These are phyloP conservation scores for Drosophila hydei DNA, from an alignment of 1,140 invertebrate genomes.

Conservation along the genomic window DNA sequence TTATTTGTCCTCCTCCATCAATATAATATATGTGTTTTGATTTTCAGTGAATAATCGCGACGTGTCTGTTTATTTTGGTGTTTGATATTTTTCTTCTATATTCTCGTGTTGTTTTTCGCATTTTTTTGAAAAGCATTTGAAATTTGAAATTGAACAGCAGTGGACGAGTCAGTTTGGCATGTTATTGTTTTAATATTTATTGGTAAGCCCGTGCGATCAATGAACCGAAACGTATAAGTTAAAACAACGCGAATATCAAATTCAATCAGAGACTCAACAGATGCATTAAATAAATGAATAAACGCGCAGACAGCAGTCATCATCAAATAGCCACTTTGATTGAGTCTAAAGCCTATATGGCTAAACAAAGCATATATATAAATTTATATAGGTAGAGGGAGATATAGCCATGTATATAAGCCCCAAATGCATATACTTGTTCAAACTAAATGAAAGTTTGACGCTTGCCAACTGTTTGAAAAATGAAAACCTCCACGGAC, in stretches of 20 bases:
- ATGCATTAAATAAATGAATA: conserved; percentile 40
- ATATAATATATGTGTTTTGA: conserved; percentile 19
- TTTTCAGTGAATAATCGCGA: conserved; percentile 15
- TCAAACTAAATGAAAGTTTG: conserved; percentile 15
- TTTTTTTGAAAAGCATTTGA: conserved; percentile 4
- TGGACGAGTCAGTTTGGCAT: conserved; percentile 5
- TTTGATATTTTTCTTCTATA: background rate
- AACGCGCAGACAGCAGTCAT: conserved; percentile 13
- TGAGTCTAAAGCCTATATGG: too few relatives aligned
- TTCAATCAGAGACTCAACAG: conserved; percentile 26
- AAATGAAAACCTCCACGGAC: background rate
- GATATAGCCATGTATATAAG: background rate
- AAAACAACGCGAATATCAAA: conserved; percentile 27
- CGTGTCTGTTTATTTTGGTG: background rate
- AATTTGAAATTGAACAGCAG: conserved; percentile 36
- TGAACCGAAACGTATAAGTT: conserved; percentile 37
- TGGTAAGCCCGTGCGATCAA: conserved; percentile 42
- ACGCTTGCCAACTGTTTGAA: background rate
- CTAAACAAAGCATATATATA: background rate
- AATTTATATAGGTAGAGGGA: background rate
- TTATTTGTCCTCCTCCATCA: background rate
- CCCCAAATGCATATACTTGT: conserved; percentile 3
- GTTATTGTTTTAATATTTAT: conserved; percentile 44
- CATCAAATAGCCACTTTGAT: background rate
- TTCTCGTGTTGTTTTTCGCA: background rate